phyloP scores from a whole-genome alignment of 2,113 vertebrate species.

The Crotalus tigris region DNA sequence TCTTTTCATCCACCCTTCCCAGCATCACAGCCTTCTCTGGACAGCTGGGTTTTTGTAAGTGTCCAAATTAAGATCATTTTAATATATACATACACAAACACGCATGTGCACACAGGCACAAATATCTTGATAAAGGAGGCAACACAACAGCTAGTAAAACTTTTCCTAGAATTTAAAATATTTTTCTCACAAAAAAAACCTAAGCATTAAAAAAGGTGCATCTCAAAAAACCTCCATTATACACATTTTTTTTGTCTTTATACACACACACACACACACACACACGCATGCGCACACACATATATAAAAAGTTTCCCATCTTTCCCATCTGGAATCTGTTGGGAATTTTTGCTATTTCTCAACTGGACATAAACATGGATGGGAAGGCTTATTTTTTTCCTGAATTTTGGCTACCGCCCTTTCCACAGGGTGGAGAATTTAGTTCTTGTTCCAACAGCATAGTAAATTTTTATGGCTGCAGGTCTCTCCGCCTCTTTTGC shows the following conservation, averaged over 20 bases:
- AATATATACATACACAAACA: not conserved
- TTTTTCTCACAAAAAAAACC: too few relatives aligned
- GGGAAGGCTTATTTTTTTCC: not conserved
- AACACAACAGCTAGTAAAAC: not conserved
- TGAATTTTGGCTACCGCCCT: not conserved
- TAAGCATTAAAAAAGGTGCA: too few relatives aligned
- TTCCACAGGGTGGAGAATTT: not conserved
- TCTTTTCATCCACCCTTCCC: too few relatives aligned
- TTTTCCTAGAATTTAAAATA: not conserved
- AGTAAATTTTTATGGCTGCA: not conserved
- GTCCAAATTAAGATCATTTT: too few relatives aligned
- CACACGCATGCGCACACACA: too few relatives aligned
- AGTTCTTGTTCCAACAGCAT: not conserved
- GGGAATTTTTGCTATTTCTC: not conserved
- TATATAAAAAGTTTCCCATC: not conserved
- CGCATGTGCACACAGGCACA: not conserved
- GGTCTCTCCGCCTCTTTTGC: not conserved
- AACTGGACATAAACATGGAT: not conserved
- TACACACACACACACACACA: too few relatives aligned
- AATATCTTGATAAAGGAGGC: not conserved
- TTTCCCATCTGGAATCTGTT: not conserved
- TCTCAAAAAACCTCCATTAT: too few relatives aligned
- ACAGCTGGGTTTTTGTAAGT: too few relatives aligned
- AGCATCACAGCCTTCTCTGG: too few relatives aligned
- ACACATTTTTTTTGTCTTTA: too few relatives aligned